phyloP scores from a whole-genome alignment of 92 coral and sea anemone species.

The Chrysogorgia sp. region DNA sequence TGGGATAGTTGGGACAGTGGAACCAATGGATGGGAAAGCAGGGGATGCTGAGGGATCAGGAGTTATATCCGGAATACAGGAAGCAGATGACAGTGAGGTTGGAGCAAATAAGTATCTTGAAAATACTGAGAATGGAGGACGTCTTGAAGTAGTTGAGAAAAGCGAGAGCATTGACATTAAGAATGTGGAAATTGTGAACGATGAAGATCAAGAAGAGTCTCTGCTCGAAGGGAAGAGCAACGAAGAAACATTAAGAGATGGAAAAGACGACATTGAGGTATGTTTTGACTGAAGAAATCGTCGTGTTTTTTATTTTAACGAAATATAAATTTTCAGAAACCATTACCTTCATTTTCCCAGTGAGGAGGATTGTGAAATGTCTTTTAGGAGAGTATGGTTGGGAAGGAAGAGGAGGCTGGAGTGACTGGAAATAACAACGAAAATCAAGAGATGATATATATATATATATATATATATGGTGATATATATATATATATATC shows the following conservation, averaged over 20 bases:
- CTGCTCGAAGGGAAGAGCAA: neutral
- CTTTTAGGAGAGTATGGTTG: too few species aligned
- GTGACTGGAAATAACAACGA: too few species aligned
- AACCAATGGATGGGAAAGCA: neutral
- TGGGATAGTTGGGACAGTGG: neutral
- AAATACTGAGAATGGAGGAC: conserved; percentile 1
- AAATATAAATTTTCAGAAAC: too few species aligned
- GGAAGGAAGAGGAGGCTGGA: too few species aligned
- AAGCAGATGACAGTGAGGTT: conserved; percentile 45
- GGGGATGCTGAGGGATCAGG: too few species aligned
- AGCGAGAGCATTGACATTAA: neutral
- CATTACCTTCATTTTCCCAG: too few species aligned
- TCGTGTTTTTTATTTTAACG: too few species aligned
- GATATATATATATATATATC: too few species aligned
- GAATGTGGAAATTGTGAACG: conserved; percentile 30
- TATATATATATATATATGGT: too few species aligned
- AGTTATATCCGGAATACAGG: too few species aligned
- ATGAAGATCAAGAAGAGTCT: neutral
- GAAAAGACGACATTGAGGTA: neutral
- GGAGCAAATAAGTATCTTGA: conserved; percentile 48
- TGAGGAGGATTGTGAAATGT: too few species aligned
- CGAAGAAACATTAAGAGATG: neutral
- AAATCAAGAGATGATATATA: too few species aligned
- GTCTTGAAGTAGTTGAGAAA: neutral
- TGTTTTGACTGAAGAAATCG: neutral